Conservation (phyloP, 30 jellyfish, hydroid and myxozoan genomes). For the Mastigias papua region DNA sequence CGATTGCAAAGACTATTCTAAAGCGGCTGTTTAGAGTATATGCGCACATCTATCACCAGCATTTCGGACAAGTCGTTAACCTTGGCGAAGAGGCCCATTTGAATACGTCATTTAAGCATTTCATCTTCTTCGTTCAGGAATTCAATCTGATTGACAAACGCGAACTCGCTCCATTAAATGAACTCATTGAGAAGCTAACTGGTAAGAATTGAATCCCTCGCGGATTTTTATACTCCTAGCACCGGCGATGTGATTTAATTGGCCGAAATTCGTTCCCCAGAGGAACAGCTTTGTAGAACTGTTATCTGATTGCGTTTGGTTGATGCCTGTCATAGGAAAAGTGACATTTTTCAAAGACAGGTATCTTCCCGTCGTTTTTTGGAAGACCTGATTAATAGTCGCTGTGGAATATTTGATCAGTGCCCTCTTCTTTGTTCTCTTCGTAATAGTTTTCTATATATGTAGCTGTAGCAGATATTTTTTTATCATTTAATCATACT, state of each 20-base stretch:
- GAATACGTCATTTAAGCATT: constrained; percentile 97
- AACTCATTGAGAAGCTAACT: constrained; percentile 94
- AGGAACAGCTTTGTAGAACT: neutral
- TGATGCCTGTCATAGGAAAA: neutral
- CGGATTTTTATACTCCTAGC: neutral
- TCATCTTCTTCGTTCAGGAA: constrained; percentile 98
- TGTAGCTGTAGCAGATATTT: neutral
- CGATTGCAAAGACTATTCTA: constrained; percentile 96
- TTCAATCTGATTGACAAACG: constrained; percentile 94
- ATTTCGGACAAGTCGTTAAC: constrained; percentile 95
- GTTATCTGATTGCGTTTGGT: neutral
- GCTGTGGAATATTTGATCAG: neutral
- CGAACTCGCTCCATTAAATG: constrained; percentile 98
- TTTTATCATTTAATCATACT: too few relatives aligned
- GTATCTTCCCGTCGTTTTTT: neutral
- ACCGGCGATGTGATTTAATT: neutral
- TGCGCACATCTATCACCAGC: constrained; percentile 99
- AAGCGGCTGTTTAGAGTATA: constrained; percentile 97
- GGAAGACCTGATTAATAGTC: neutral
- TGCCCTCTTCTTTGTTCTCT: neutral
- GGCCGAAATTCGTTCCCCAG: neutral
- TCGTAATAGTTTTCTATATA: neutral
- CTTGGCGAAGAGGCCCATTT: constrained; percentile 98
- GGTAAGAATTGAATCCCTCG: constrained; percentile 47
- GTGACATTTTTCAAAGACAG: neutral